Evolutionary conservation across 1,140 invertebrate genomes (phyloP).

Genomic region (Polypedilum pembai): DNA sequence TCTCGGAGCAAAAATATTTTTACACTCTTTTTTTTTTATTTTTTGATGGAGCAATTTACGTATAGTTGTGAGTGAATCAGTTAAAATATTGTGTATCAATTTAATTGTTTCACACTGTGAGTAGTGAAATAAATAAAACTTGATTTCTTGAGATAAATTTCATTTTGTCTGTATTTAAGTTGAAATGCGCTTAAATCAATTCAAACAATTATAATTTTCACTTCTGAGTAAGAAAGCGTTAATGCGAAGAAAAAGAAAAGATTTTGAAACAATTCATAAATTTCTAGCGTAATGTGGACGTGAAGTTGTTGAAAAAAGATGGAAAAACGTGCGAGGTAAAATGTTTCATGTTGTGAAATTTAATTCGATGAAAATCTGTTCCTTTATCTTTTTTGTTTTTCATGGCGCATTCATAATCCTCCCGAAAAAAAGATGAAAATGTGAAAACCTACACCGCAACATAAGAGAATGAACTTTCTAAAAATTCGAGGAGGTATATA

Average conservation of each 20-base stretch:
- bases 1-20: not conserved
- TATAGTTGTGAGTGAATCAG: not conserved
- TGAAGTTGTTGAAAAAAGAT: not conserved
- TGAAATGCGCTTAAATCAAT: not conserved
- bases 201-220: not conserved
- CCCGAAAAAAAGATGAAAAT: not conserved
- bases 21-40: not conserved
- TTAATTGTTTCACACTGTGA: not conserved
- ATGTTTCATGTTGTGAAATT: not conserved
- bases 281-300: conserved; percentile 2
- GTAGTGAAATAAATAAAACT: not conserved
- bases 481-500: not conserved
- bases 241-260: not conserved
- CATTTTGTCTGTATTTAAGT: too few relatives aligned
- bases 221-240: not conserved
- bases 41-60: conserved; percentile 12
- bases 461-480: not conserved
- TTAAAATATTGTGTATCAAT: not conserved
- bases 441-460: not conserved
- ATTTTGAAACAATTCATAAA: conserved; percentile 19
- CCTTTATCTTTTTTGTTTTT: not conserved
- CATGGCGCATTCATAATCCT: conserved; percentile 1
- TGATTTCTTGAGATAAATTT: too few relatives aligned
- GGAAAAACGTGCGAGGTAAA: not conserved
- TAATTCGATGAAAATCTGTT: conserved; percentile 1